A percentile compares a stretch with the other conserved stretches of the same genome.
Evolutionary conservation across 35 echinoderm and acorn worm genomes (phyloP).

Genomic region (Chiridota heheva): DNA sequence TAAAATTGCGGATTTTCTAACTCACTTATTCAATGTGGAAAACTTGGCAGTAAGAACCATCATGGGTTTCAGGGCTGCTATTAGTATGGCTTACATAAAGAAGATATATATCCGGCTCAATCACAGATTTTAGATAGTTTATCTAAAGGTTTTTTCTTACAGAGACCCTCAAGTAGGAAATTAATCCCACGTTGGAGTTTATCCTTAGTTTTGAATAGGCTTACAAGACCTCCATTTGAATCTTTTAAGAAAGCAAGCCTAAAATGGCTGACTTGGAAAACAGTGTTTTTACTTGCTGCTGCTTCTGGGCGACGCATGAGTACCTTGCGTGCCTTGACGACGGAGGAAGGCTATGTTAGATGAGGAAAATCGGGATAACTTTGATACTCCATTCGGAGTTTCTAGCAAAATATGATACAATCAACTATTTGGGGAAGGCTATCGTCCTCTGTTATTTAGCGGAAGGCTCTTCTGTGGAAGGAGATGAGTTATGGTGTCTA

Average conservation of each 20-base stretch:
- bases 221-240: not conserved
- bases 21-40: not conserved
- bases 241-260: not conserved
- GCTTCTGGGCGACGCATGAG: not conserved
- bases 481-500: not conserved
- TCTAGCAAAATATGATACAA: not conserved
- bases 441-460: not conserved
- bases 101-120: not conserved
- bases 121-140: not conserved
- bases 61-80: not conserved
- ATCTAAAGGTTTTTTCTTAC: not conserved
- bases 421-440: not conserved
- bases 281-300: not conserved
- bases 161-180: not conserved
- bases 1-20: not conserved
- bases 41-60: not conserved
- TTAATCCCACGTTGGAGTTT: slow-evolving; percentile 1
- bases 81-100: not conserved
- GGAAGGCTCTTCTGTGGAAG: not conserved
- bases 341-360: not conserved
- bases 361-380: not conserved
- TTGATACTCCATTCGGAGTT: not conserved
- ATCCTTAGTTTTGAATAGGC: not conserved
- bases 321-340: not conserved
- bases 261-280: not conserved